Base-by-base conservation (phyloP, 2,888 invertebrate genomes). In the Hirtodrosophila histrioides region DNA sequence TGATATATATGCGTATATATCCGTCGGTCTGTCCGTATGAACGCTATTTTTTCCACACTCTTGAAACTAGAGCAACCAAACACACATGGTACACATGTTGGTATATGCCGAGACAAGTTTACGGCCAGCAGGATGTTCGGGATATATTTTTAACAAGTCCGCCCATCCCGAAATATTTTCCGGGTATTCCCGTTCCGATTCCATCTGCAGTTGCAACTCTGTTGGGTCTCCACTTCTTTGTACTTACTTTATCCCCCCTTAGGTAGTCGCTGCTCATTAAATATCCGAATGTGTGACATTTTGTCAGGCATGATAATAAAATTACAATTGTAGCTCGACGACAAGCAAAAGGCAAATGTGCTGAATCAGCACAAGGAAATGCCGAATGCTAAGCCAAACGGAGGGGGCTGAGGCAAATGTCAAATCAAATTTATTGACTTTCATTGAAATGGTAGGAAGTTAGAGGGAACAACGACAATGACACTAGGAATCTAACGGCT, bases 401-500 rank as follows among this genome's bases (percentile, higher is more conserved):
- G 24, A 23, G 37, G 43, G 53, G 44, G 17, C 12, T 50, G 44
- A 53, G 66, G 71, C 65, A 72, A 78, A 76, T 84, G 84, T 87
- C 88, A 87, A 78, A 88, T 84, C 86, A 84, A 84, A 85, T 84
- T 87, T 84, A 84, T 84, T 87, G 84, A 84, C 83, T 87, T 82
- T 77, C 79, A 87, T 84, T 84, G 88, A 79, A 66, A 55, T 64
- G 56, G 27, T 45, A 45, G 51, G 45, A 39, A 70, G 56, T 40
- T 61, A 24, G 48, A 33, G 49, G 23, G 35, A 24, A 54, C 48
- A 49, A 12, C 39, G 40, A 51, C 55, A 76, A 63, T 67, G 66
- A 68, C 51, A 72, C 63, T 58, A 27, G 37, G 51, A 55, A 35
- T 66, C 62, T 51, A 53, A 36, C 33, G 61, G 60, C 71, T 60